Base-by-base conservation (phyloP, 2,888 invertebrate species). In the Neoascia interrupta region DNA sequence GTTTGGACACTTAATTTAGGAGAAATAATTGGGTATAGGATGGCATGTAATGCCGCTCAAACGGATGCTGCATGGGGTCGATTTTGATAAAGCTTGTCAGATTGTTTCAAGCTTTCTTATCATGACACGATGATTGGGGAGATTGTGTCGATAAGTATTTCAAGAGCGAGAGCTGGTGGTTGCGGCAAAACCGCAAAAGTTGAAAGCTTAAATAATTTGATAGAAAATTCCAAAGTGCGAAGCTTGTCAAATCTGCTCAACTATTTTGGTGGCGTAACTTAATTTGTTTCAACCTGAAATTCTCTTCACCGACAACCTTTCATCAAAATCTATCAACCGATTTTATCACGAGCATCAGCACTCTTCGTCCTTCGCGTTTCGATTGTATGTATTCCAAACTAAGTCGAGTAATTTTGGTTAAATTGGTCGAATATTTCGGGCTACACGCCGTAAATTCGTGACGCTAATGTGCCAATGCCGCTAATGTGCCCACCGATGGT, bases 401-500 rank as follows among this genome's bases (percentile, higher is more conserved):
- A 15, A 31, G n/a, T 41, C n/a, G 31, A 19, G 21, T 28, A 13
- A 51, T 51, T 53, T 36, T 19, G 13, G n/a, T 60, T 37, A 49
- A 58, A 51, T 43, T 43, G 49, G 43, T 43, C 43, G 26, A 60
- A 36, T 60, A 28, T 60, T 51, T 26, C 28, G 18, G 43, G 43
- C 8, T 10, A 49, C 51, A 21, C 19, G 26, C 26, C 34, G 23
- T 53, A 39, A 56, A 47, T 21, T 60, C 69, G 31, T 39, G 23
- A 47, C 49, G 13, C 2, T 6, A 5, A 6, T n/a, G n/a, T 3
- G 31, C 3, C 31, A n/a, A 6, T 18, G 28, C 45, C 31, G 49
- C 53, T 54, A 54, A 61, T 70, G 23, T 61, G 54, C 47, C 39
- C 37, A 54, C 49, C n/a, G 61, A 60, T 51, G 43, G 51, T 53